These are phyloP conservation scores for Callorhinus ursinus DNA, from an alignment of 2,113 vertebrate species.

Conservation along the genomic window DNA sequence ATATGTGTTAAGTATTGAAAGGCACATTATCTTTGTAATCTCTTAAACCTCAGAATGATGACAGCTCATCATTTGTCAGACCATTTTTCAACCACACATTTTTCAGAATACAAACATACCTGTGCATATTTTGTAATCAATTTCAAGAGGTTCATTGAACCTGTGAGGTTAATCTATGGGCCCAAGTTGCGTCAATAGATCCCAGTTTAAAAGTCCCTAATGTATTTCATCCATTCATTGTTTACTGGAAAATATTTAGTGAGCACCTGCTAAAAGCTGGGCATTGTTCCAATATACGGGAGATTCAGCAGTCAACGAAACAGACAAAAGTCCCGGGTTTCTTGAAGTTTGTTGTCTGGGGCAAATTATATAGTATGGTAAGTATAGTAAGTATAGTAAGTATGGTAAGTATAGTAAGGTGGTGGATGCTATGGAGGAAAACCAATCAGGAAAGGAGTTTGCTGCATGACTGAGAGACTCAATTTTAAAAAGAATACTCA, in stretches of 20 bases:
- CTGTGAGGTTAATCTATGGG: not conserved
- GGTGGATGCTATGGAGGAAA: not conserved
- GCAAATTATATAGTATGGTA: not conserved
- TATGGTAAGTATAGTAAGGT: not conserved
- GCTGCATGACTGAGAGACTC: rapidly evolving
- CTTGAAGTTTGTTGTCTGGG: not conserved
- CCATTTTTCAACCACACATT: not conserved
- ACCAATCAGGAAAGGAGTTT: not conserved
- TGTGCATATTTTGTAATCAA: not conserved
- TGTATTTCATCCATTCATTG: not conserved
- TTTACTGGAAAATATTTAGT: not conserved
- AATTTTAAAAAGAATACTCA: not conserved
- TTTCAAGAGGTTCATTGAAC: not conserved
- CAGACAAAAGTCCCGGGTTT: not conserved
- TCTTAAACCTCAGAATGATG: not conserved
- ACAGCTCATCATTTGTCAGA: not conserved
- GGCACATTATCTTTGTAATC: not conserved
- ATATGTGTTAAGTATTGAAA: not conserved
- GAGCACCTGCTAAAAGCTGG: not conserved
- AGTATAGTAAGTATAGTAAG: not conserved
- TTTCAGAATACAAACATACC: not conserved
- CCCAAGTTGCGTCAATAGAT: not conserved
- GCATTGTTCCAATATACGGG: not conserved
- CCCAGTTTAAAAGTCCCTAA: not conserved
- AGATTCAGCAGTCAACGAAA: not conserved